phyloP scores from a whole-genome alignment of 2,888 invertebrate species.

The Drosophila nr. fundita region DNA sequence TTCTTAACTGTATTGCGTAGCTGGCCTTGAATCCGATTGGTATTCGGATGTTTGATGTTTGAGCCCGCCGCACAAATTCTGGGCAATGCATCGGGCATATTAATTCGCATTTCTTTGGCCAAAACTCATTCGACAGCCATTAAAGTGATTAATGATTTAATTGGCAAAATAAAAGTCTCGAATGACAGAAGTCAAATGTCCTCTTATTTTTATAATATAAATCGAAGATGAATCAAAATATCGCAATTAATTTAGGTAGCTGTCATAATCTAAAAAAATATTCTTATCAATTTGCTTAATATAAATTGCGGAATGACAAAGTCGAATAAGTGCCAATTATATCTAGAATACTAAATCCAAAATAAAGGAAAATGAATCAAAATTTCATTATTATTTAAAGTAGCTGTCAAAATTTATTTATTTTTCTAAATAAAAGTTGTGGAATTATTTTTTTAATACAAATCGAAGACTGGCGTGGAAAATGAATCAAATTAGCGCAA shows the following conservation, averaged over 20 bases:
- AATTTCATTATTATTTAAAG: not conserved
- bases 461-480: not conserved
- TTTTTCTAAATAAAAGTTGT: not conserved
- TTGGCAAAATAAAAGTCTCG: conserved; percentile 14
- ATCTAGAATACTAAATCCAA: no score
- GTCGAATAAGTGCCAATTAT: no score
- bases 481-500: not conserved
- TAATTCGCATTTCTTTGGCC: conserved; percentile 52
- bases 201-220: not conserved
- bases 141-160: conserved; percentile 56
- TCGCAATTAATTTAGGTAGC: not conserved
- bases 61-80: conserved; percentile 33
- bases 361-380: not conserved
- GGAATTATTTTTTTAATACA: no score
- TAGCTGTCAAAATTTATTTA: not conserved
- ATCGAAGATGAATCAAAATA: not conserved
- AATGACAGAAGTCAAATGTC: not conserved
- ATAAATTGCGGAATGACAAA: no score
- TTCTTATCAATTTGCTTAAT: no score
- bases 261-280: not conserved
- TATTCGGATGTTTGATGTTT: conserved; percentile 28
- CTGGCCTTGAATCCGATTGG: conserved; percentile 66
- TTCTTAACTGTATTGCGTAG: conserved; percentile 15
- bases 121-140: conserved; percentile 48
- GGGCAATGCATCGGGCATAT: conserved; percentile 65